Percentiles rank a stretch among this genome's conserved stretches.
These are phyloP conservation scores for Drosophila cracens DNA, from an alignment of 2,888 invertebrate species.

Conservation along the genomic window DNA sequence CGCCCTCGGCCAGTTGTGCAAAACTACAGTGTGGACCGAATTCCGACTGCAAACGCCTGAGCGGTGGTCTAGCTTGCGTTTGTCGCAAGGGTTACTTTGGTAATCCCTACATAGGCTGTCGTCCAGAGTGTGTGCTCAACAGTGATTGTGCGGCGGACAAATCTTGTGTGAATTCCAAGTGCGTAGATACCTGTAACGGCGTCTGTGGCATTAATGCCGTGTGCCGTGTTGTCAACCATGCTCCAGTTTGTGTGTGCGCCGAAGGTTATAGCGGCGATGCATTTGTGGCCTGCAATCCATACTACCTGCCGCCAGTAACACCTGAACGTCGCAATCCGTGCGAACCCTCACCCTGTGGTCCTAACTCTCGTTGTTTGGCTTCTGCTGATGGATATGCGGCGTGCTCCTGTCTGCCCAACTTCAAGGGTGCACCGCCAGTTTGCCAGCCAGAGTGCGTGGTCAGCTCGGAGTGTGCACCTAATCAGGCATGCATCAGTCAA, in stretches of 20 bases:
- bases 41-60: constrained; percentile 88
- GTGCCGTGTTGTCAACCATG: constrained; percentile 90
- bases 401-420: constrained; percentile 92
- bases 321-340: constrained; percentile 87
- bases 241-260: constrained; percentile 91
- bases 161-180: constrained; percentile 92
- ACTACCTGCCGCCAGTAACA: constrained; percentile 83
- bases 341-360: constrained; percentile 93
- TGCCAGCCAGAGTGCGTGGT: constrained; percentile 94
- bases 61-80: constrained; percentile 89
- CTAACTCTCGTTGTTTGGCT: constrained; percentile 90
- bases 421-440: constrained; percentile 91
- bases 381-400: constrained; percentile 90
- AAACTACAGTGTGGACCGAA: constrained; percentile 91
- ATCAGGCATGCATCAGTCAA: constrained; percentile 91
- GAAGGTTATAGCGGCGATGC: constrained; percentile 90
- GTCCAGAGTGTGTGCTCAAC: constrained; percentile 93
- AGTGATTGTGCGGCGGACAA: constrained; percentile 90
- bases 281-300: constrained; percentile 89
- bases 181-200: constrained; percentile 90
- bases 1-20: constrained; percentile 87
- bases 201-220: constrained; percentile 91
- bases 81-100: constrained; percentile 92
- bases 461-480: constrained; percentile 92
- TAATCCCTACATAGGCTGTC: constrained; percentile 91